Evolutionary conservation across 2,797 vertebrate genomes (phyloP).

Genomic region (Rhincodon typus): DNA sequence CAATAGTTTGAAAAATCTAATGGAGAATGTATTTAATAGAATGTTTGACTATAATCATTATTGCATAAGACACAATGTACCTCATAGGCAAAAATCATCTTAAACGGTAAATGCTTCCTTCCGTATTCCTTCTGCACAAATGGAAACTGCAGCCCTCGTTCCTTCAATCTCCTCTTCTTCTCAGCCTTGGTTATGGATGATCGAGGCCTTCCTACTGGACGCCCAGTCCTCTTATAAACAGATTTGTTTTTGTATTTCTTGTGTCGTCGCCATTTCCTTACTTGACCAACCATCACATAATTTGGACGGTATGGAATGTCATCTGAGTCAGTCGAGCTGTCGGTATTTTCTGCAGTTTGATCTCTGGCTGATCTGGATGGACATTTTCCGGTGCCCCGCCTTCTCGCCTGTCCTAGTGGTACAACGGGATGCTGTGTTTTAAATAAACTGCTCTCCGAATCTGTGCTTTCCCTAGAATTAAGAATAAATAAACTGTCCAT

Average conservation of each 20-base stretch:
- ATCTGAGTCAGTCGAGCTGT: background rate
- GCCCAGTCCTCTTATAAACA: background rate
- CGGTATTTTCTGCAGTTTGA: background rate
- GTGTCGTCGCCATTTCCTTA: background rate
- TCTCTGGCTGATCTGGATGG: no score
- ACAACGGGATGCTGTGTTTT: background rate
- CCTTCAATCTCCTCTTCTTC: background rate
- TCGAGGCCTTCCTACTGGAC: background rate
- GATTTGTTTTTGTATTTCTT: background rate
- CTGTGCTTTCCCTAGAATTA: background rate
- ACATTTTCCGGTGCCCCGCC: background rate
- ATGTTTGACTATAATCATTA: background rate
- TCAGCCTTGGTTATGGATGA: background rate
- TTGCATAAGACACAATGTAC: slow-evolving; percentile 42
- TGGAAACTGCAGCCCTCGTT: slow-evolving; percentile 54
- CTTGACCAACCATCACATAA: background rate
- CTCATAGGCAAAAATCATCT: slow-evolving; percentile 55
- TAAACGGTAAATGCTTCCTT: slow-evolving; percentile 51
- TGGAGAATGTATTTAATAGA: background rate
- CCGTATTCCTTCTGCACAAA: slow-evolving; percentile 56
- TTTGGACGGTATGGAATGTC: background rate
- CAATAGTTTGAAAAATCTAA: background rate
- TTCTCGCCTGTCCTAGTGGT: background rate
- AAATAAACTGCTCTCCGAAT: background rate
- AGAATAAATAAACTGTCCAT: background rate